Base-by-base conservation (phyloP, 2,888 invertebrate genomes). In the Ceramica pisi region DNA sequence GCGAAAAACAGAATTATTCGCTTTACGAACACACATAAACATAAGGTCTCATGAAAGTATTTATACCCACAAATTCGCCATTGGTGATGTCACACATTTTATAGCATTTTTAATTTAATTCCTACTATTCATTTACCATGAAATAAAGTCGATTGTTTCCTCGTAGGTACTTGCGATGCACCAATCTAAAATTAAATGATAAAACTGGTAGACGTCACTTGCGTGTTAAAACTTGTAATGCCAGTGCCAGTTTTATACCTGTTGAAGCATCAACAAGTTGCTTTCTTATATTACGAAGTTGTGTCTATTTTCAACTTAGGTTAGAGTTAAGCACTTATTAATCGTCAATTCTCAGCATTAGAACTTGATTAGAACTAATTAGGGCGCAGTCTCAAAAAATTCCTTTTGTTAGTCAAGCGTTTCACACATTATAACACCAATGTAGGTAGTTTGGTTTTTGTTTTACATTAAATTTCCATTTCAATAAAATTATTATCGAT, bases 221-320 rank as follows among this genome's bases (percentile, higher is more conserved):
- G 62, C 21, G 62, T 51, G 35, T 59, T 44, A 59, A 53, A 78
- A 78, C 71, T 59, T 9, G 78, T 63, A 62, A 35, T 50, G 65
- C 73, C 70, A 53, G 73, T 75, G n/a, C 10, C 56, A 35, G 65
- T 73, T 68, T 67, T 61, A 67, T 75, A 83, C 81, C 55, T 67
- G 83, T 81, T 67, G 62, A 55, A 14, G 35, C 35, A 67, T 60
- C 51, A n/a, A 38, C 46, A 38, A 44, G 41, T 63, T 10, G 51
- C 26, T 16, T 7, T 35, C 26, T 41, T 46, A n/a, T n/a, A n/a
- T n/a, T n/a, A 65, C 8, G 23, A 56, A 59, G 10, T n/a, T n/a
- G n/a, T 23, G 23, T 21, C 12, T 61, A 55, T 63, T 56, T 51
- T 55, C 46, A 63, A 67, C 44, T 26, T 35, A 8, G 4, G 21